These are phyloP conservation scores for Apamea crenata DNA, from an alignment of 2,888 invertebrate genomes.

Conservation along the genomic window DNA sequence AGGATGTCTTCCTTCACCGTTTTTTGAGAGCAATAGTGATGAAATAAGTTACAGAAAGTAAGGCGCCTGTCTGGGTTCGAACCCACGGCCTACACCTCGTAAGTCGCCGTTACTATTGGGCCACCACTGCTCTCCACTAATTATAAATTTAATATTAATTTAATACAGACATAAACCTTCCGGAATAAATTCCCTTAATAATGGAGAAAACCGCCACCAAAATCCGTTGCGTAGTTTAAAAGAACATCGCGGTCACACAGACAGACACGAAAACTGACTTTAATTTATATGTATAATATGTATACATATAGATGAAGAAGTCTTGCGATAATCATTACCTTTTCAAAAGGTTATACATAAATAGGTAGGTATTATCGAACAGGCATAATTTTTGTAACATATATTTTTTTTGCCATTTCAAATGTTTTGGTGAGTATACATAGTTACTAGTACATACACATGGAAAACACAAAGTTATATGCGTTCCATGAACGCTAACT, in stretches of 20 bases:
- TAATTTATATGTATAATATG: too few relatives aligned
- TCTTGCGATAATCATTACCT: not conserved
- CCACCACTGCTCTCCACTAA: too few relatives aligned
- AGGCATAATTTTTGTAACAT: not conserved
- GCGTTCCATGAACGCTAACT: constrained; percentile 42
- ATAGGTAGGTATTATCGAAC: not conserved
- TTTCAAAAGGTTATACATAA: too few relatives aligned
- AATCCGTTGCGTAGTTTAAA: not conserved
- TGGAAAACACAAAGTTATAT: constrained; percentile 27
- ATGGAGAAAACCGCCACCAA: not conserved
- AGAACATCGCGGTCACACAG: too few relatives aligned
- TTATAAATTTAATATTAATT: too few relatives aligned
- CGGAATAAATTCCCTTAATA: not conserved
- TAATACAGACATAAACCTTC: not conserved
- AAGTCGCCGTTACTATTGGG: too few relatives aligned
- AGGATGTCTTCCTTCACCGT: too few relatives aligned
- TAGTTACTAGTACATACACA: not conserved
- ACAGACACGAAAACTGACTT: too few relatives aligned
- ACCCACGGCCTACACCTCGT: too few relatives aligned
- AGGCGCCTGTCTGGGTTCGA: too few relatives aligned
- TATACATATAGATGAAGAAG: not conserved
- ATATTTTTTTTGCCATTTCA: not conserved
- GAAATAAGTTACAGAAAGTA: too few relatives aligned
- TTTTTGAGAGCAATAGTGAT: too few relatives aligned
- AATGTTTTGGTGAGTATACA: not conserved